These are phyloP conservation scores for Galbula dea DNA, from an alignment of 2,113 vertebrate genomes.

Conservation along the genomic window DNA sequence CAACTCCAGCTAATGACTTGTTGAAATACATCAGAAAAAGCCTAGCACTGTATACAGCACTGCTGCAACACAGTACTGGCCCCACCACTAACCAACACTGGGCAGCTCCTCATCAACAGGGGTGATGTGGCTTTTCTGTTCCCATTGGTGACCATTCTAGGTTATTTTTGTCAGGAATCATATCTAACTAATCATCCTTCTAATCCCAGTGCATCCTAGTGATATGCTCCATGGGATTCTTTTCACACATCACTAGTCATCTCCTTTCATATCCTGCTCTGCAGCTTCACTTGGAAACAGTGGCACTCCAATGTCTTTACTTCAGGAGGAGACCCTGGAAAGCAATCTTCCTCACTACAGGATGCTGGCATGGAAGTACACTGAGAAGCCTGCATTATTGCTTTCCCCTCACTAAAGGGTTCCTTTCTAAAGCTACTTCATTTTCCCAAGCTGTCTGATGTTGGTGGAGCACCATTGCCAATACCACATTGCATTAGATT, in stretches of 20 bases:
- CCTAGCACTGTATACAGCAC: neutral
- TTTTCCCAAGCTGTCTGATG: slow-evolving; percentile 7
- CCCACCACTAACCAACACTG: neutral
- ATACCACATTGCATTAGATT: neutral
- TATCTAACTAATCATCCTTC: neutral
- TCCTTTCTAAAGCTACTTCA: slow-evolving; percentile 49
- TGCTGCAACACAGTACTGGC: neutral
- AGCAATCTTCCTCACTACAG: slow-evolving; percentile 31
- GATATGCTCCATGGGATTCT: neutral
- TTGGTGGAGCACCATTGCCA: neutral
- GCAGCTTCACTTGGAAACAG: slow-evolving; percentile 40
- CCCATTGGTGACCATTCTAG: neutral
- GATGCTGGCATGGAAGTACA: slow-evolving; percentile 50
- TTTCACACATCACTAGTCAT: neutral
- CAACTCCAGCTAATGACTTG: neutral
- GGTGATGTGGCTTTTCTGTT: neutral
- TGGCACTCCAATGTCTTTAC: slow-evolving; percentile 19
- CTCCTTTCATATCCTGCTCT: neutral
- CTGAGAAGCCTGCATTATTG: neutral
- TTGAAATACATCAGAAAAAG: neutral
- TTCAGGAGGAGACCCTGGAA: slow-evolving; percentile 53
- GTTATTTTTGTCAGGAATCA: neutral
- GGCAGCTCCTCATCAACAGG: neutral
- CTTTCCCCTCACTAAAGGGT: slow-evolving; percentile 43
- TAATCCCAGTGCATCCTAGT: neutral